Conservation (phyloP, 1,140 invertebrate species). For the Marisa cornuarietis region DNA sequence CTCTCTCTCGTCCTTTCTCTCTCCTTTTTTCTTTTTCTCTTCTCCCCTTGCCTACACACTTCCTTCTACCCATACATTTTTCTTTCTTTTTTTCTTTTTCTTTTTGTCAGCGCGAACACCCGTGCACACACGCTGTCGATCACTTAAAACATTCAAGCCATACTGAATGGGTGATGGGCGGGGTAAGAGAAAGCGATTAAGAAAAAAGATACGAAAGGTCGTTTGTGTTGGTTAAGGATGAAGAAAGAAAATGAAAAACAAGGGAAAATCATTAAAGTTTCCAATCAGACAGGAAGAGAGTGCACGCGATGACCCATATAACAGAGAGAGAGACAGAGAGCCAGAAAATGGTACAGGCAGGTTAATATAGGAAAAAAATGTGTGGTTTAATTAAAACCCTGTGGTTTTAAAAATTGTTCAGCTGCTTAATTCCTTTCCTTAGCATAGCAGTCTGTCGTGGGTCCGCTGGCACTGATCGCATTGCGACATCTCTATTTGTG, state of each 20-base stretch:
- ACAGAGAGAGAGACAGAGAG: conserved; percentile 10
- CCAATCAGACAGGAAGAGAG: background rate
- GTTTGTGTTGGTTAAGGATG: too few relatives aligned
- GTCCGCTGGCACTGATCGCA: background rate
- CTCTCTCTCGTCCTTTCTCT: background rate
- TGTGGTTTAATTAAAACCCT: background rate
- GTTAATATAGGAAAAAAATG: background rate
- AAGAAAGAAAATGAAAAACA: background rate
- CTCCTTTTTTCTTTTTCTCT: background rate
- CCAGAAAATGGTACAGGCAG: conserved; percentile 3
- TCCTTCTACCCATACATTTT: background rate
- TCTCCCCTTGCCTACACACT: background rate
- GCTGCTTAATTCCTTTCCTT: background rate
- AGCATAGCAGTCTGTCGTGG: background rate
- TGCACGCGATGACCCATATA: too few relatives aligned
- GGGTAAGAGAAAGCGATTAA: background rate
- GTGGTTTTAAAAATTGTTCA: background rate
- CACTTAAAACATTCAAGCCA: background rate
- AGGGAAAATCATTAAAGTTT: too few relatives aligned
- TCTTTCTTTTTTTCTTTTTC: too few relatives aligned
- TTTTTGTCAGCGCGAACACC: background rate
- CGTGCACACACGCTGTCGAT: background rate
- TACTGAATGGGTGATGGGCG: background rate
- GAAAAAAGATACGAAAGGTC: background rate
- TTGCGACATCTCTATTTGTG: background rate